These are phyloP conservation scores for Syngnathus typhle DNA, from an alignment of 2,113 vertebrate species.

Conservation along the genomic window DNA sequence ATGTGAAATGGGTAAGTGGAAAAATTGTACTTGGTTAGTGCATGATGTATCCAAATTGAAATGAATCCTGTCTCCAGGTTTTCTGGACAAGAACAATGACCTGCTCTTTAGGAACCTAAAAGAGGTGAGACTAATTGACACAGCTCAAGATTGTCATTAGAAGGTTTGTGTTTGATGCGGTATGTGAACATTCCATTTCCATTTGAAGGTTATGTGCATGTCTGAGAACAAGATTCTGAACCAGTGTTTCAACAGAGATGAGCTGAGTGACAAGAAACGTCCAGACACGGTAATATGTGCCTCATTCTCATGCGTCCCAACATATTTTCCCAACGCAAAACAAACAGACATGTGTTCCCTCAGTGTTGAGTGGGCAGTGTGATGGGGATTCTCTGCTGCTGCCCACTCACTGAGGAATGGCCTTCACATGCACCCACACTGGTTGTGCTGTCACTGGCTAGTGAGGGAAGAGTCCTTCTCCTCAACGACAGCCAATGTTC, in stretches of 20 bases:
- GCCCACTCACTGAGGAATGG: constrained; percentile 55
- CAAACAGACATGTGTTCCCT: constrained; percentile 42
- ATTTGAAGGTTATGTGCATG: constrained; percentile 85
- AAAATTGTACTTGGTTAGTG: neutral
- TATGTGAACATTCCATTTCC: neutral
- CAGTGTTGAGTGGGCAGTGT: constrained; percentile 29
- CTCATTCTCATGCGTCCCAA: neutral
- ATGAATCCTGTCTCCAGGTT: constrained; percentile 70
- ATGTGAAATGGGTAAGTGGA: neutral
- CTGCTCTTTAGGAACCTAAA: constrained; percentile 97
- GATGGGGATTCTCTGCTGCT: constrained; percentile 44
- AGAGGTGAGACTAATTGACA: constrained; percentile 79
- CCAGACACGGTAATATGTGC: constrained; percentile 84
- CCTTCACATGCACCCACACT: constrained; percentile 27
- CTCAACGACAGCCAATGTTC: constrained; percentile 52
- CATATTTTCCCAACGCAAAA: constrained; percentile 50
- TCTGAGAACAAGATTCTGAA: constrained; percentile 89
- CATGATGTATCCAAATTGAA: neutral
- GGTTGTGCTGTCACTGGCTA: constrained; percentile 40
- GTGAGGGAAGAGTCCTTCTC: constrained; percentile 16
- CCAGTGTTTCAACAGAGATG: constrained; percentile 85
- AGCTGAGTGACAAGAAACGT: constrained; percentile 92
- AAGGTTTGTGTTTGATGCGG: neutral
- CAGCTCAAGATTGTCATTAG: neutral
- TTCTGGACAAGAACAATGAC: constrained; percentile 98